Conservation (phyloP, 2,113 vertebrate species). For the Anseranas semipalmata region DNA sequence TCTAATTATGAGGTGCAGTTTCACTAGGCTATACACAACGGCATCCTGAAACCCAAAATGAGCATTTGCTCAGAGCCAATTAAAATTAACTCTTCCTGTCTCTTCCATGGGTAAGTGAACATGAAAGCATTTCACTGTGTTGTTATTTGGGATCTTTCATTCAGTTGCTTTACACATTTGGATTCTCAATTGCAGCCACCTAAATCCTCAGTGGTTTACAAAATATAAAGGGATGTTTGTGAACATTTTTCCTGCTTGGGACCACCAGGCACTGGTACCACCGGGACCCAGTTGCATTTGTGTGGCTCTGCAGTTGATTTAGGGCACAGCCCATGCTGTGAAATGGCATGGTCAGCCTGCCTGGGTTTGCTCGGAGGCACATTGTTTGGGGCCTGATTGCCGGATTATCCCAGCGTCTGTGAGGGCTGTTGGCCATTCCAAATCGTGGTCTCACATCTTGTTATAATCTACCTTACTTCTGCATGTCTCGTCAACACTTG, state of each 20-base stretch:
- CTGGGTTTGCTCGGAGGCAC: not conserved
- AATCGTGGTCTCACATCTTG: constrained; percentile 10
- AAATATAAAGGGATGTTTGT: not conserved
- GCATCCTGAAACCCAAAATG: not conserved
- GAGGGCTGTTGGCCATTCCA: not conserved
- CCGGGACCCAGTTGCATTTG: not conserved
- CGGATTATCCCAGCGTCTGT: not conserved
- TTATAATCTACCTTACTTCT: constrained; percentile 47
- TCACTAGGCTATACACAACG: not conserved
- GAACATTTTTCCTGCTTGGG: not conserved
- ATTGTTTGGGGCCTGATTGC: constrained; percentile 11
- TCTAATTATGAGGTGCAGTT: not conserved
- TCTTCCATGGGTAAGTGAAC: not conserved
- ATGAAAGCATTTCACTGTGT: not conserved
- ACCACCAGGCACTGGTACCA: not conserved
- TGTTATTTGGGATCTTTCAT: not conserved
- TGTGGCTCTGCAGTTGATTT: not conserved
- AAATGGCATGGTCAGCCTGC: not conserved
- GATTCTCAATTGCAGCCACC: not conserved
- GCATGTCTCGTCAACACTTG: not conserved
- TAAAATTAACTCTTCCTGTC: not conserved
- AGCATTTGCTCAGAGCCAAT: not conserved
- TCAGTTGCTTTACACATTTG: not conserved
- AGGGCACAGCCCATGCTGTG: not conserved
- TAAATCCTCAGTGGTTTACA: not conserved